These are phyloP conservation scores for Protodeltote pygarga DNA, from an alignment of 2,888 invertebrate species.

Conservation along the genomic window DNA sequence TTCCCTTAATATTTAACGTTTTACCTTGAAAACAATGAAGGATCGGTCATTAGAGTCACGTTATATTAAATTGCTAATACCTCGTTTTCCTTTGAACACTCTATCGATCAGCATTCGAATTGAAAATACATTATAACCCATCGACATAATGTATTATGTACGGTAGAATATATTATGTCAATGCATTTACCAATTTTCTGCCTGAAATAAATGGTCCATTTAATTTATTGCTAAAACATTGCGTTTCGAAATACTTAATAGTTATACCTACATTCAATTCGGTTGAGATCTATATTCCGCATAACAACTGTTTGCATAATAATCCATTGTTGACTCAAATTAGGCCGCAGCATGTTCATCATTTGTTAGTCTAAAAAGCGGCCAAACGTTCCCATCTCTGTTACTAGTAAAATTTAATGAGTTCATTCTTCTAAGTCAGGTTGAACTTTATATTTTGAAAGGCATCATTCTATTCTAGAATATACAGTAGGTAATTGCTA, in stretches of 20 bases:
- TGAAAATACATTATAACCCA: conserved; percentile 48
- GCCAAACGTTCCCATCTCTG: conserved; percentile 24
- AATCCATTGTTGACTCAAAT: conserved; percentile 37
- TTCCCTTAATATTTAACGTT: conserved; percentile 51
- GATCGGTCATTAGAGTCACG: conserved; percentile 56
- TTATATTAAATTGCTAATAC: conserved; percentile 63
- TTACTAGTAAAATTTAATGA: too few species aligned
- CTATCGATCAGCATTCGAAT: conserved; percentile 53
- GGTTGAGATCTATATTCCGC: conserved; percentile 25
- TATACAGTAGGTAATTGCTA: too few species aligned
- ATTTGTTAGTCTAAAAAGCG: conserved; percentile 36
- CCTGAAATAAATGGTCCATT: conserved; percentile 13
- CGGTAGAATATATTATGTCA: too few species aligned
- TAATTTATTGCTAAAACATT: conserved; percentile 17
- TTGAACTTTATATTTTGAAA: too few species aligned
- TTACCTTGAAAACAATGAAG: conserved; percentile 61
- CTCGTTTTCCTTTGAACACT: conserved; percentile 64
- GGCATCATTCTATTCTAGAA: too few species aligned
- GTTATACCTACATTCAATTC: too few species aligned
- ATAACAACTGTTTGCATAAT: conserved; percentile 30
- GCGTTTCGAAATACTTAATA: conserved; percentile 18
- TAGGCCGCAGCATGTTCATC: conserved; percentile 39
- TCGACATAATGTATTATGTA: too few species aligned
- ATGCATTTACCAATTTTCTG: conserved; percentile 33
- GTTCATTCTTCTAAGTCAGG: too few species aligned